Percentiles rank a stretch among this genome's conserved stretches.
Evolutionary conservation across 1,140 invertebrate species (phyloP).

Genomic region (Phenacoccus solenopsis): DNA sequence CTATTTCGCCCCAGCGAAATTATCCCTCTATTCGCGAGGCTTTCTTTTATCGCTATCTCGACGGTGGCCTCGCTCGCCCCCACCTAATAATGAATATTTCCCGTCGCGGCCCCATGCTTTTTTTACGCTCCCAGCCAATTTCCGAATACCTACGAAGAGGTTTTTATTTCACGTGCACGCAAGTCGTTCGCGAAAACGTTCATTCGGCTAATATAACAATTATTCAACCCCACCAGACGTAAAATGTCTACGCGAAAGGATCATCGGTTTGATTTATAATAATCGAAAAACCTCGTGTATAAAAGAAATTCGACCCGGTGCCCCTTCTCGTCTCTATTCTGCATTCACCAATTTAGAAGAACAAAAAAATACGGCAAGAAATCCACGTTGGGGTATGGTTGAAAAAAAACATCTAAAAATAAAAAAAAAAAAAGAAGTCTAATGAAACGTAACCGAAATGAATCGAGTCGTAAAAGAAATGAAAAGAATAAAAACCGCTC

Average conservation of each 20-base stretch:
- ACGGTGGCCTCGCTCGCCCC: not conserved
- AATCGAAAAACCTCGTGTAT: not conserved
- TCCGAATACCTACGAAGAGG: not conserved
- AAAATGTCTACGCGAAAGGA: no score
- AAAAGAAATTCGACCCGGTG: not conserved
- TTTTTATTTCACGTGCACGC: not conserved
- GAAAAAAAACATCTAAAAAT: no score
- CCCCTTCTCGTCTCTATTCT: not conserved
- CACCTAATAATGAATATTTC: no score
- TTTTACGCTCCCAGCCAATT: no score
- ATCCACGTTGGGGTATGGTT: not conserved
- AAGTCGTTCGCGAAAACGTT: not conserved
- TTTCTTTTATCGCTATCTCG: not conserved
- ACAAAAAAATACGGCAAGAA: not conserved
- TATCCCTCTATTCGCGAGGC: not conserved
- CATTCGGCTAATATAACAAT: not conserved
- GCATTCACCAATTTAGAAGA: no score
- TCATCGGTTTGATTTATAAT: not conserved
- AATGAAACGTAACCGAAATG: slow-evolving; percentile 4
- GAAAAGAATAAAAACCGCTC: not conserved
- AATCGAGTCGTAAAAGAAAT: slow-evolving; percentile 4
- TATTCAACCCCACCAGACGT: not conserved
- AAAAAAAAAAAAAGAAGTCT: not conserved
- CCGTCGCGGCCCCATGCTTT: no score
- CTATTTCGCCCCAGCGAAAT: not conserved